Conservation (phyloP, 2,888 invertebrate genomes). For the Silvanus unidentatus region DNA sequence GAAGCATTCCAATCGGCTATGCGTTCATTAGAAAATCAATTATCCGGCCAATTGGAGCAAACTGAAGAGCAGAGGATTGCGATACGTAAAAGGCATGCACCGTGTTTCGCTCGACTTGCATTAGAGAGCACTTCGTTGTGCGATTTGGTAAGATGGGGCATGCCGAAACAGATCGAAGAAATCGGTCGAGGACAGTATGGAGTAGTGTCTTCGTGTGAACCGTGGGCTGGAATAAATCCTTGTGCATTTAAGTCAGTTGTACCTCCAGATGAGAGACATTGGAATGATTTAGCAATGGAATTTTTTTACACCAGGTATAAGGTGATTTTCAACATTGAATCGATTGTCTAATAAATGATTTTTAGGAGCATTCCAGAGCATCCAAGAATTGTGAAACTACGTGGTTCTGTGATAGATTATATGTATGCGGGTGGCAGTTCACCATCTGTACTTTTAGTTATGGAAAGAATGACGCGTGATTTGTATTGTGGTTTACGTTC, state of each 20-base stretch:
- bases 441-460: constrained; percentile 74
- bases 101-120: constrained; percentile 72
- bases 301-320: constrained; percentile 79
- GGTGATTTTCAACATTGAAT: no score
- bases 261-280: constrained; percentile 82
- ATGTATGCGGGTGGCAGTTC: constrained; percentile 62
- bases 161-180: constrained; percentile 59
- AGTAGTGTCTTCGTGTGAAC: constrained; percentile 75
- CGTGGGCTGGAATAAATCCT: constrained; percentile 68
- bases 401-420: constrained; percentile 78
- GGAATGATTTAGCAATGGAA: constrained; percentile 86
- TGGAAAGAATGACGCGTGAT: constrained; percentile 68
- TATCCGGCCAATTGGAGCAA: constrained; percentile 66
- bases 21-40: constrained; percentile 61
- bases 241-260: constrained; percentile 84
- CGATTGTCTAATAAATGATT: constrained; percentile 5
- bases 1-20: constrained; percentile 71
- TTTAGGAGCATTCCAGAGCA: constrained; percentile 74
- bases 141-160: constrained; percentile 69
- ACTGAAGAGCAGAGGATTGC: constrained; percentile 74
- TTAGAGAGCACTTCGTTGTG: constrained; percentile 79
- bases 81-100: constrained; percentile 73
- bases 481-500: constrained; percentile 69
- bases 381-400: constrained; percentile 67
- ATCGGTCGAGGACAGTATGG: constrained; percentile 83